Percentiles rank a stretch among this genome's conserved stretches.
phyloP scores from a whole-genome alignment of 2,888 invertebrate genomes.

The Andrena haemorrhoa region DNA sequence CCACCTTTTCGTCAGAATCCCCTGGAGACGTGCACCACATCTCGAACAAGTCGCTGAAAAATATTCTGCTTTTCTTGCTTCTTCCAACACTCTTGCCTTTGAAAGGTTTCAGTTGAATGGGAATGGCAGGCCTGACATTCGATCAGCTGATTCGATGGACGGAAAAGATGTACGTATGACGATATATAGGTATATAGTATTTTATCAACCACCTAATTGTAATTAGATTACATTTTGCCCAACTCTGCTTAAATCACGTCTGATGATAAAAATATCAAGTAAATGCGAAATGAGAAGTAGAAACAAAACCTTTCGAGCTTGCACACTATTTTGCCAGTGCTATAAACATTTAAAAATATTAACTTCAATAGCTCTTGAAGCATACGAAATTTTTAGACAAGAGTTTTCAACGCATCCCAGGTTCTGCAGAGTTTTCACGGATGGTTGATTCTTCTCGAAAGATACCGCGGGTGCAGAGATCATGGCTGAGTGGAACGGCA shows the following conservation, averaged over 20 bases:
- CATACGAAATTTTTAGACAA: neutral
- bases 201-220: too few species aligned
- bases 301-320: too few species aligned
- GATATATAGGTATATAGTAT: too few species aligned
- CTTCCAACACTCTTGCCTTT: neutral
- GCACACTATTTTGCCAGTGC: too few species aligned
- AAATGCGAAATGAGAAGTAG: too few species aligned
- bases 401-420: neutral
- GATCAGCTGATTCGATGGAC: conserved; percentile 27
- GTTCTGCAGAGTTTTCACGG: neutral
- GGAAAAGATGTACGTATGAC: neutral
- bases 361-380: neutral
- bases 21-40: neutral
- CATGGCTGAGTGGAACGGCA: neutral
- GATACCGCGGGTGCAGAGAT: neutral
- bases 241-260: too few species aligned
- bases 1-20: conserved; percentile 19
- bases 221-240: too few species aligned
- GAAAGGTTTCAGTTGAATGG: too few species aligned
- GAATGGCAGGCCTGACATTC: neutral
- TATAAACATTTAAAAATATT: neutral
- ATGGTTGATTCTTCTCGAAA: neutral
- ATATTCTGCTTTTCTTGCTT: neutral
- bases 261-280: too few species aligned
- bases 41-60: neutral